Evolutionary conservation across 2,113 vertebrate species (phyloP).

Genomic region (Rhinolophus ferrumequinum): DNA sequence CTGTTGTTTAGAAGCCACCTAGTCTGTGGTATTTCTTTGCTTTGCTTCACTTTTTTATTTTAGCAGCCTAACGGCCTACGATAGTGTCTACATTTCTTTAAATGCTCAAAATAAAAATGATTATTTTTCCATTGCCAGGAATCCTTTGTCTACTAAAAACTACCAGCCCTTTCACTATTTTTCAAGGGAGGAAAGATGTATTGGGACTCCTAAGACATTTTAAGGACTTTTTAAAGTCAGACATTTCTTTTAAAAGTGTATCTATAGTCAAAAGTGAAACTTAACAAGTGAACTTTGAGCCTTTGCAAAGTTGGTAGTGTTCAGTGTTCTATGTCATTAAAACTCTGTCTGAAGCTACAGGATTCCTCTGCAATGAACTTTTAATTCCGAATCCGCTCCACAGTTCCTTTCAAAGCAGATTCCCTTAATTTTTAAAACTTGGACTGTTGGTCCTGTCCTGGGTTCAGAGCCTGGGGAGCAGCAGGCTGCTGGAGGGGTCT

Average conservation of each 20-base stretch:
- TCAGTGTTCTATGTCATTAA: neutral
- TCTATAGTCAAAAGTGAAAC: neutral
- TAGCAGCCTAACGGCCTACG: neutral
- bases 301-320: neutral
- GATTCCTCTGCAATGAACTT: neutral
- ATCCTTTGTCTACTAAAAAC: neutral
- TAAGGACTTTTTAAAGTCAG: neutral
- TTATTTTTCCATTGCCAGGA: neutral
- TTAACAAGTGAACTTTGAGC: neutral
- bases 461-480: accelerated
- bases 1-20: neutral
- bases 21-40: too few relatives aligned
- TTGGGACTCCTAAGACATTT: neutral
- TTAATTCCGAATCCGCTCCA: too few relatives aligned
- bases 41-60: too few relatives aligned
- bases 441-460: accelerated
- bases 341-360: neutral
- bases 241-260: neutral
- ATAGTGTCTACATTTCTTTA: neutral
- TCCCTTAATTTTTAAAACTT: neutral
- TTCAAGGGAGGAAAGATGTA: neutral
- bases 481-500: neutral
- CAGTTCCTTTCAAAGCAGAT: too few relatives aligned
- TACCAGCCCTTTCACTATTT: neutral
- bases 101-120: neutral